phyloP scores from a whole-genome alignment of 35 echinoderm and acorn worm genomes.

The Ophiothrix spiculata region DNA sequence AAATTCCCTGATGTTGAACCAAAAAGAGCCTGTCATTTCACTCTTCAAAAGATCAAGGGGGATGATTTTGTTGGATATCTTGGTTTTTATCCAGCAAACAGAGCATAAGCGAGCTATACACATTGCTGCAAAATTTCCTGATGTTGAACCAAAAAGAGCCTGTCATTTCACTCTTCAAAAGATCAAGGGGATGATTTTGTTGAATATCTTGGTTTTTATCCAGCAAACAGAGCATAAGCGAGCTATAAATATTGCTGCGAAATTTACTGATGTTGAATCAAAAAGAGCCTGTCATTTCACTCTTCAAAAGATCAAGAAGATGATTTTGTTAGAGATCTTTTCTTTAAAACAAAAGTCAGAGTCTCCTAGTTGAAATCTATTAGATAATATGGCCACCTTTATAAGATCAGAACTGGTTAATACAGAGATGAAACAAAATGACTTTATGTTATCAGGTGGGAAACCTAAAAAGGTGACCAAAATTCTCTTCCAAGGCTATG shows the following conservation, averaged over 20 bases:
- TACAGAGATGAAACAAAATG: background rate
- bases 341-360: too few species aligned
- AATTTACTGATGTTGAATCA: too few species aligned
- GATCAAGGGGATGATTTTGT: too few species aligned
- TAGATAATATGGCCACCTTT: background rate
- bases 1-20: background rate
- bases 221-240: too few species aligned
- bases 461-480: background rate
- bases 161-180: background rate
- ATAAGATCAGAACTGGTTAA: background rate
- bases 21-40: background rate
- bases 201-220: background rate
- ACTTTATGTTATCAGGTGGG: background rate
- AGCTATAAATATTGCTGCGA: too few species aligned
- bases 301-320: background rate
- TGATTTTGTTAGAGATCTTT: too few species aligned
- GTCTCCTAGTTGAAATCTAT: too few species aligned
- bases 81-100: too few species aligned
- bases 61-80: too few species aligned
- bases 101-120: too few species aligned
- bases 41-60: too few species aligned
- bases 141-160: background rate
- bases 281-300: too few species aligned
- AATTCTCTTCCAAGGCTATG: background rate
- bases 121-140: background rate